Evolutionary conservation across 2,113 vertebrate species (phyloP).

Genomic region (Bos javanicus): DNA sequence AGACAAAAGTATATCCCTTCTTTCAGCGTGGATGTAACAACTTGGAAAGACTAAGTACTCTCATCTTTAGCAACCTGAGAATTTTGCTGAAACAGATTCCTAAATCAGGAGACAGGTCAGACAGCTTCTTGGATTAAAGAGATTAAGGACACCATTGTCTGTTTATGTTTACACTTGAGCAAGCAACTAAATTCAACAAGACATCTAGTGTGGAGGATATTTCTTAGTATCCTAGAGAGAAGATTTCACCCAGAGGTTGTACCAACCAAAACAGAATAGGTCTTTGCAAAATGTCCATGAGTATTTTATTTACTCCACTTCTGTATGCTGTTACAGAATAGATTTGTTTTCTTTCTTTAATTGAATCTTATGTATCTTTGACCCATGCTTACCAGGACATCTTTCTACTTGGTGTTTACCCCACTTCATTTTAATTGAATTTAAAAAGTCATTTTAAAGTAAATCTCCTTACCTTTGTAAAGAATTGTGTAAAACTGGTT

Average conservation of each 20-base stretch:
- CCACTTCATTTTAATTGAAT: conserved; percentile 12
- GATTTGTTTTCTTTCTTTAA: conserved; percentile 31
- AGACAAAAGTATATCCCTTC: background rate
- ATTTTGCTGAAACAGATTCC: conserved; percentile 18
- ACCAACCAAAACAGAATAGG: conserved; percentile 27
- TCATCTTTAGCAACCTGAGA: conserved; percentile 3
- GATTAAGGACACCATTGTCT: background rate
- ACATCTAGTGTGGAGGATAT: background rate
- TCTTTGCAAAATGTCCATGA: conserved; percentile 18
- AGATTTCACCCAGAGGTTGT: conserved; percentile 32
- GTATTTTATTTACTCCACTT: conserved; percentile 53
- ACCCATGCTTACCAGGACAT: conserved; percentile 27
- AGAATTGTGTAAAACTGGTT: conserved; percentile 3
- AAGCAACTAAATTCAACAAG: conserved; percentile 27
- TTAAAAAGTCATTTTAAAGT: conserved; percentile 21
- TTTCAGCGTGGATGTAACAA: conserved; percentile 6
- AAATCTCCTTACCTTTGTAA: conserved; percentile 32
- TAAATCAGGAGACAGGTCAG: background rate
- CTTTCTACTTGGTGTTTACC: conserved; percentile 22
- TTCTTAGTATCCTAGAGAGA: conserved; percentile 19
- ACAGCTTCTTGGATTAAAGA: conserved; percentile 33
- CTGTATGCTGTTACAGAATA: conserved; percentile 1
- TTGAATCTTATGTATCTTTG: conserved; percentile 11
- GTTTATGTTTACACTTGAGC: conserved; percentile 25
- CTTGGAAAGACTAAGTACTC: conserved; percentile 11